Base-by-base conservation (phyloP, 2,113 vertebrate genomes). In the Synodontis membranacea region DNA sequence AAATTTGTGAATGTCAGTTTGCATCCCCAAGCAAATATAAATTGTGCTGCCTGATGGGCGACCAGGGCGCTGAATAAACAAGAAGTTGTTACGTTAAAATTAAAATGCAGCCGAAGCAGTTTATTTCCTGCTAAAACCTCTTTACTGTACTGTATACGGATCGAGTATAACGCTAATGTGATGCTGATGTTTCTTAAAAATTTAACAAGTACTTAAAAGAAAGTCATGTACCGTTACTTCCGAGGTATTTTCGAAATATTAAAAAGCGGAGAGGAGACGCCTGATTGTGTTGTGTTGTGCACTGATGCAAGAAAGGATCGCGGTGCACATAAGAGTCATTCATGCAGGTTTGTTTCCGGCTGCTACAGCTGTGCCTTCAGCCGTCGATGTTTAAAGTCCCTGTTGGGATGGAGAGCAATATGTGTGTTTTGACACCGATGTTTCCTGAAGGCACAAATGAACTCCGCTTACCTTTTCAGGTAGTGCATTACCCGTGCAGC, bases 311-410 rank as follows among this genome's bases (percentile, higher is more conserved):
- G 39, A 82, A 46, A 8, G 25, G 10, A 54, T 39, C 10, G 5
- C 23, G 28, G 42, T 31, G 12, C 42, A 46, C 64, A 25, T 31
- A 31, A n/a, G 28, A 64, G 80, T 82, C 80, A 82, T 64, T 82
- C 42, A 64, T 82, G 80, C 37, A 62, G 80, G 19, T 82, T 46
- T 44, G 64, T 82, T 82, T 82, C 80, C 80, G 80, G 54, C 54
- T 60, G 80, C 54, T 62, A 39, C 80, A 81, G 54, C 80, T 62
- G 80, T 82, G 42, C 58, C 80, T 64, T 31, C 58, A 82, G 39
- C 58, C 28, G 9, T 64, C 58, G 10, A 48, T 15, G 42, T 42
- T 46, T 64, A 19, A 62, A 60, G 28, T 82, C 58, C 80, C 58
- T 28, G 5, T 21, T 62, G 58, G 28, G 42, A 31, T 42, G 1